A percentile compares a stretch with the other conserved stretches of the same genome.
Evolutionary conservation across 2,888 invertebrate species (phyloP).

Genomic region (Drosophila bunnanda): DNA sequence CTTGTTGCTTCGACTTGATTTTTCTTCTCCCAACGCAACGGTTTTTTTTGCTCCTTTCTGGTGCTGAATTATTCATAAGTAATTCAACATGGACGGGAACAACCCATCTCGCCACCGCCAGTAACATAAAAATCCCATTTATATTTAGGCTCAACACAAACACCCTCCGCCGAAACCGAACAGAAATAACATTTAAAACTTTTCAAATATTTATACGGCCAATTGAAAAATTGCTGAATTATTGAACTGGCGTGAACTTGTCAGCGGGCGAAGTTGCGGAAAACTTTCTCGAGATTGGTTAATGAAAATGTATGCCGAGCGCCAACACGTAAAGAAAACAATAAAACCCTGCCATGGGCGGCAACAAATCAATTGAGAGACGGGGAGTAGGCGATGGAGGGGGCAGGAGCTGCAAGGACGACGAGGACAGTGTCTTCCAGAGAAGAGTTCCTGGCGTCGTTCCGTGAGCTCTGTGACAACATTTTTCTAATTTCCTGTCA

Average conservation of each 20-base stretch:
- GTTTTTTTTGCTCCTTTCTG: neutral
- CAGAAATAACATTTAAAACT: conserved; percentile 47
- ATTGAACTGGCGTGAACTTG: conserved; percentile 52
- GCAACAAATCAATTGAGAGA: conserved; percentile 35
- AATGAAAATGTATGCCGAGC: conserved; percentile 61
- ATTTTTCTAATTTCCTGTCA: conserved; percentile 81
- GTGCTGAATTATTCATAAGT: conserved; percentile 59
- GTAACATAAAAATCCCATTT: conserved; percentile 55
- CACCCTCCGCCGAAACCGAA: neutral
- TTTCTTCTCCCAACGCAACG: conserved; percentile 12
- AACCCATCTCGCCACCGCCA: conserved; percentile 5
- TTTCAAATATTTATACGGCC: conserved; percentile 65
- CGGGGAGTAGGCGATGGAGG: neutral
- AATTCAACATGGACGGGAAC: conserved; percentile 46
- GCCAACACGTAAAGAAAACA: conserved; percentile 45
- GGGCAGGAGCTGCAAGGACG: conserved; percentile 9
- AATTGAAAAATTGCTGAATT: conserved; percentile 72
- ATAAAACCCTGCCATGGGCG: conserved; percentile 33
- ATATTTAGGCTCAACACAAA: conserved; percentile 44
- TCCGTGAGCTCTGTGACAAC: conserved; percentile 66
- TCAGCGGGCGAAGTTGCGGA: conserved; percentile 18
- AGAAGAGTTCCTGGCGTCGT: conserved; percentile 25
- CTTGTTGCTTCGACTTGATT: conserved; percentile 58
- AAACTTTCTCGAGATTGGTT: conserved; percentile 52
- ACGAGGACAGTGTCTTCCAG: conserved; percentile 19